Base-by-base conservation (phyloP, 2,797 vertebrate genomes). In the Gambusia yucatana region DNA sequence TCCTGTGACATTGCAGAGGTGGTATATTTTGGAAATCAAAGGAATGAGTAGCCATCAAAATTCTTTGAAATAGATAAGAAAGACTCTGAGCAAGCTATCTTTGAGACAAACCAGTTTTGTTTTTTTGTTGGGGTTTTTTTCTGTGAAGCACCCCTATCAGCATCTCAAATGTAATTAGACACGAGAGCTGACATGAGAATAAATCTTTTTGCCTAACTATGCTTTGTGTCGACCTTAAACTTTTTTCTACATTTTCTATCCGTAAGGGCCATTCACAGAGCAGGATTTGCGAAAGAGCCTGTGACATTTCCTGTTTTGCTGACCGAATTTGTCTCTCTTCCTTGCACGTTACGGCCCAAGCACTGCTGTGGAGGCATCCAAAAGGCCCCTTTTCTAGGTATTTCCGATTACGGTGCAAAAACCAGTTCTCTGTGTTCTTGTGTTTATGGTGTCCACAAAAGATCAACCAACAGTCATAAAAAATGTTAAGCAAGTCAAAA, bases 371-470 rank as follows among this genome's bases (percentile, higher is more conserved):
- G 70, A 46, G 77, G 75, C 59, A 63, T 73, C 22, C 28, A 65
- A 71, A 86, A 83, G 11, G 22, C 84, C 57, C 57, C 74, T 87
- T 79, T 88, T 84, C 75, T 81, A 82, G 48, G 83, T 82, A 86
- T 86, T 91, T 86, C 72, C 43, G 86, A 80, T 89, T 80, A 59
- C 30, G 30, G 75, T 82, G 80, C 74, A 55, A 92, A 44, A 93
- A 94, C 88, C 84, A 87, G 92, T 93, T 93, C 77, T 82, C 75
- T 78, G 0, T 79, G 79, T 77, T 75, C 65, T 43, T 28, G 13
- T 89, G 84, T 90, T 93, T 88, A 84, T 77, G 22, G 80, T 91
- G 82, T 92, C 87, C 84, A 93, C 91, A 93, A 70, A 65, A 83
- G 48, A 90, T 88, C 84, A 85, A 90, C 75, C 81, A 75, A 72